Evolutionary conservation across 1,140 invertebrate species (phyloP).

Genomic region (Magallana ariakensis): DNA sequence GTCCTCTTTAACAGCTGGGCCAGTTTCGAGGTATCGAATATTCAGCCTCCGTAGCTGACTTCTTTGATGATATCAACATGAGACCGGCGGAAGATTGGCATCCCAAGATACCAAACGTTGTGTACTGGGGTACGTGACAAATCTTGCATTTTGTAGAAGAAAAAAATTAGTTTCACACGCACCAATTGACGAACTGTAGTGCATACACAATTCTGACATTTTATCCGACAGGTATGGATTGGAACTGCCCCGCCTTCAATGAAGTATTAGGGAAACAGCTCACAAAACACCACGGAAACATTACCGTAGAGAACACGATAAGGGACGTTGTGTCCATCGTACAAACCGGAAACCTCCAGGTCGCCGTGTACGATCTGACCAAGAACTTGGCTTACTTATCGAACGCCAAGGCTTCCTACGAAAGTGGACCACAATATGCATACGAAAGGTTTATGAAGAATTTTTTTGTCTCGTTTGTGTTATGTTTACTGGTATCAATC

Average conservation of each 20-base stretch:
- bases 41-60: slow-evolving; percentile 69
- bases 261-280: slow-evolving; percentile 68
- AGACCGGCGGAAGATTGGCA: slow-evolving; percentile 69
- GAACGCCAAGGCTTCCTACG: slow-evolving; percentile 66
- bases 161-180: too few species aligned
- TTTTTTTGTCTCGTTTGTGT: not conserved
- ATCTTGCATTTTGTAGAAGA: not conserved
- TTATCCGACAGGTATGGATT: slow-evolving; percentile 64
- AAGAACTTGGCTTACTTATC: slow-evolving; percentile 65
- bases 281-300: slow-evolving; percentile 63
- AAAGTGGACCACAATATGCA: slow-evolving; percentile 66
- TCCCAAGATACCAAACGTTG: slow-evolving; percentile 69
- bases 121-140: slow-evolving; percentile 66
- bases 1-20: slow-evolving; percentile 44
- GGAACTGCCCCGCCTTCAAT: slow-evolving; percentile 66
- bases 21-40: slow-evolving; percentile 69
- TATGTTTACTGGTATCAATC: not conserved
- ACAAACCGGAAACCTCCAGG: slow-evolving; percentile 68
- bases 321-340: slow-evolving; percentile 67
- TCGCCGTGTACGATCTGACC: slow-evolving; percentile 71
- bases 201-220: not conserved
- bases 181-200: not conserved
- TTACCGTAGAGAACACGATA: slow-evolving; percentile 66
- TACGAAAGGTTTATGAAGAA: slow-evolving; percentile 65
- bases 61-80: slow-evolving; percentile 68